Percentiles rank a stretch among this genome's conserved stretches.
phyloP scores from a whole-genome alignment of 2,888 invertebrate genomes.

The Mellilla xanthometata region DNA sequence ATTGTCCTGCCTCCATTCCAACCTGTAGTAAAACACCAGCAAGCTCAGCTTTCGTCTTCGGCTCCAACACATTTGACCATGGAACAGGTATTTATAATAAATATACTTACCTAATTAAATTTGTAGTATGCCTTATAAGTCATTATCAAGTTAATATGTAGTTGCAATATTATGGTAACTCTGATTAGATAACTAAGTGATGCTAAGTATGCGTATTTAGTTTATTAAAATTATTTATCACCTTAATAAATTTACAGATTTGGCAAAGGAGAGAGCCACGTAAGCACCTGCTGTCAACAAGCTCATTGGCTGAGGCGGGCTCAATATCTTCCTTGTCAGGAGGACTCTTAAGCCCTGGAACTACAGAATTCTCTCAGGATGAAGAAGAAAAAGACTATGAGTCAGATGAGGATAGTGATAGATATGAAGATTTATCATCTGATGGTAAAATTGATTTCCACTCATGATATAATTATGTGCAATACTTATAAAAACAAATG shows the following conservation, averaged over 20 bases:
- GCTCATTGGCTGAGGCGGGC: slow-evolving; percentile 92
- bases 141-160: not conserved
- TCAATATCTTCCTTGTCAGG: slow-evolving; percentile 92
- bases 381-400: slow-evolving; percentile 89
- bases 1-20: slow-evolving; percentile 75
- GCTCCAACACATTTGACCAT: slow-evolving; percentile 93
- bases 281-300: slow-evolving; percentile 92
- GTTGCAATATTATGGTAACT: not conserved
- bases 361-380: slow-evolving; percentile 89
- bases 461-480: not conserved
- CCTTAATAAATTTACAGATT: slow-evolving; percentile 77
- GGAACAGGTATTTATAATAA: slow-evolving; percentile 85
- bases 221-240: too few relatives aligned
- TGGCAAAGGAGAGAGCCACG: slow-evolving; percentile 95
- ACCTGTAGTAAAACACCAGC: slow-evolving; percentile 61
- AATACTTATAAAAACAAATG: not conserved
- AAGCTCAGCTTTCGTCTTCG: slow-evolving; percentile 90
- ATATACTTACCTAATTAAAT: not conserved
- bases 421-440: slow-evolving; percentile 93
- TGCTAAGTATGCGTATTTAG: not conserved
- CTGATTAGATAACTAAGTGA: not conserved
- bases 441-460: slow-evolving; percentile 80
- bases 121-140: slow-evolving; percentile 1
- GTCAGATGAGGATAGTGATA: slow-evolving; percentile 92
- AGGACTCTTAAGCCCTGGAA: slow-evolving; percentile 92